phyloP scores from a whole-genome alignment of 2,888 invertebrate species.

The Adineta ricciae region DNA sequence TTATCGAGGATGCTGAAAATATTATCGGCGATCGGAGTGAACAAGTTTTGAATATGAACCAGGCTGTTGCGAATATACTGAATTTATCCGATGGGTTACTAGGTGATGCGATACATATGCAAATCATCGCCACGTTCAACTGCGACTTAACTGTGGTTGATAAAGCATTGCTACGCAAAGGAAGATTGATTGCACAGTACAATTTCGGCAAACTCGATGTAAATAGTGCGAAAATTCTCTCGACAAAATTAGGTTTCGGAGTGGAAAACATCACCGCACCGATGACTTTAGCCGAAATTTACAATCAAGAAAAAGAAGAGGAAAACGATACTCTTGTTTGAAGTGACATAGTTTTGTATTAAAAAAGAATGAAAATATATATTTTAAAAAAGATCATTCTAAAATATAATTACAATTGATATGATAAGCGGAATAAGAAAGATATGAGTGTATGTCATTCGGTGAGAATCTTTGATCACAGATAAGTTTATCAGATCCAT shows the following conservation, averaged over 20 bases:
- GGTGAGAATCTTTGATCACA: background rate
- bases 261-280: background rate
- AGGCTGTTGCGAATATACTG: background rate
- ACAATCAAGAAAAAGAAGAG: background rate
- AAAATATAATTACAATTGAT: background rate
- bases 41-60: background rate
- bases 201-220: background rate
- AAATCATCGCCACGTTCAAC: background rate
- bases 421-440: background rate
- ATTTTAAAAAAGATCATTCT: background rate
- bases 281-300: background rate
- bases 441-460: background rate
- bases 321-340: background rate
- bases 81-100: background rate
- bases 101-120: background rate
- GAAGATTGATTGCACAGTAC: background rate
- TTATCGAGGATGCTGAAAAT: background rate
- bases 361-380: background rate
- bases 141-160: background rate
- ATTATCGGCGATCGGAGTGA: background rate
- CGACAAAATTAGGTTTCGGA: background rate
- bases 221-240: background rate
- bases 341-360: background rate
- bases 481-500: conserved; percentile 22
- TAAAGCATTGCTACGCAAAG: background rate